These are phyloP conservation scores for Sericinus montela DNA, from an alignment of 2,888 invertebrate species.

Conservation along the genomic window DNA sequence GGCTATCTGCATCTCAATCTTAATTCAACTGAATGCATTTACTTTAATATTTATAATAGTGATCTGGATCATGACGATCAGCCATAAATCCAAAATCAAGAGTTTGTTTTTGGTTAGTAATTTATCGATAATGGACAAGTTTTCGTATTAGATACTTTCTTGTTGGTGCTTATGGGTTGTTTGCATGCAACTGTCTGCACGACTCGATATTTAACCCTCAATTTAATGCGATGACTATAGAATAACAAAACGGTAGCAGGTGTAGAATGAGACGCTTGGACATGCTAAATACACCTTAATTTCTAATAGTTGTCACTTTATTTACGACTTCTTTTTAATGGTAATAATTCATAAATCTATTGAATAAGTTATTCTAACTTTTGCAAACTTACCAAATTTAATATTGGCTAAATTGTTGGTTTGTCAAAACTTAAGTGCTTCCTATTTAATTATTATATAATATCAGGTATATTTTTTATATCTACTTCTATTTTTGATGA, in stretches of 20 bases:
- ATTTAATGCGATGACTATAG: conserved; percentile 19
- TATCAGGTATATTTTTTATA: no score
- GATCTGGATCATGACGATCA: conserved; percentile 9
- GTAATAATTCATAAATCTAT: not conserved
- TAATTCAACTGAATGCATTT: not conserved
- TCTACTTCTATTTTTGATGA: no score
- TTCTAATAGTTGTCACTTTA: conserved; percentile 8
- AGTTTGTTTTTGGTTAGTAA: conserved; percentile 53
- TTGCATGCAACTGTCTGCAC: conserved; percentile 58
- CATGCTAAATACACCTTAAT: conserved; percentile 18
- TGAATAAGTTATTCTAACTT: not conserved
- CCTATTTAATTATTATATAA: no score
- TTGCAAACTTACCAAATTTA: no score
- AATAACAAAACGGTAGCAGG: conserved; percentile 19
- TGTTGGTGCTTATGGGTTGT: conserved; percentile 63
- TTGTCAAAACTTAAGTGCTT: no score
- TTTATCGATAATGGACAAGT: conserved; percentile 60
- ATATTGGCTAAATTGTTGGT: no score
- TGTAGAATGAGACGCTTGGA: conserved; percentile 13
- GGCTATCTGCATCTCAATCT: conserved; percentile 5
- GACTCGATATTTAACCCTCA: conserved; percentile 25
- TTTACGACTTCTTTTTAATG: not conserved
- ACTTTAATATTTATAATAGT: conserved; percentile 2
- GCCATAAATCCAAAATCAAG: conserved; percentile 16
- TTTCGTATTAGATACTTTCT: conserved; percentile 54